Percentiles rank a stretch among this genome's conserved stretches.
These are phyloP conservation scores for Ploceus nigricollis DNA, from an alignment of 2,113 vertebrate genomes.

Conservation along the genomic window DNA sequence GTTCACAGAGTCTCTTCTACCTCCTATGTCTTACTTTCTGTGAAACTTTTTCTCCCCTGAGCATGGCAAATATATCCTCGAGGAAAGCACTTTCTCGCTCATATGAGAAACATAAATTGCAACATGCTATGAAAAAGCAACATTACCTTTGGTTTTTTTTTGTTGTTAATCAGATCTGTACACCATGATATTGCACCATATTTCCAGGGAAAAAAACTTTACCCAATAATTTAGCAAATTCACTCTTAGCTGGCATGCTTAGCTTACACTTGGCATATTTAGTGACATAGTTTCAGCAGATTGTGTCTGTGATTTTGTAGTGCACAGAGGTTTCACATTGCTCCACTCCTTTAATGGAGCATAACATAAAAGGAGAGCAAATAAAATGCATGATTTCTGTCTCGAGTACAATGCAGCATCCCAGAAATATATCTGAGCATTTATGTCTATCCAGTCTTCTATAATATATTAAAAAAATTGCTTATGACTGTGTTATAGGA, in stretches of 20 bases:
- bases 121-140: background rate
- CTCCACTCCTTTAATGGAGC: background rate
- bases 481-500: background rate
- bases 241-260: background rate
- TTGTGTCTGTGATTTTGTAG: background rate
- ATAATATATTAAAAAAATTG: background rate
- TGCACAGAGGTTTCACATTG: background rate
- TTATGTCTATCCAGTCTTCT: background rate
- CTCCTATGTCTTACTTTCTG: background rate
- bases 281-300: background rate
- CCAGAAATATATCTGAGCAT: background rate
- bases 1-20: background rate
- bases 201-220: background rate
- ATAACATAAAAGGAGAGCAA: background rate
- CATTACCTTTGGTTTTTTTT: fast-evolving
- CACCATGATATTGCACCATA: background rate
- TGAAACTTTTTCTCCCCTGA: background rate
- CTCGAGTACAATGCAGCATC: background rate
- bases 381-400: background rate
- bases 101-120: background rate
- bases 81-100: background rate
- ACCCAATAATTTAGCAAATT: background rate
- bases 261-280: background rate
- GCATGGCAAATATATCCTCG: background rate
- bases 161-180: background rate